Base-by-base conservation (phyloP, 2,888 invertebrate species). In the Biston stratarius region DNA sequence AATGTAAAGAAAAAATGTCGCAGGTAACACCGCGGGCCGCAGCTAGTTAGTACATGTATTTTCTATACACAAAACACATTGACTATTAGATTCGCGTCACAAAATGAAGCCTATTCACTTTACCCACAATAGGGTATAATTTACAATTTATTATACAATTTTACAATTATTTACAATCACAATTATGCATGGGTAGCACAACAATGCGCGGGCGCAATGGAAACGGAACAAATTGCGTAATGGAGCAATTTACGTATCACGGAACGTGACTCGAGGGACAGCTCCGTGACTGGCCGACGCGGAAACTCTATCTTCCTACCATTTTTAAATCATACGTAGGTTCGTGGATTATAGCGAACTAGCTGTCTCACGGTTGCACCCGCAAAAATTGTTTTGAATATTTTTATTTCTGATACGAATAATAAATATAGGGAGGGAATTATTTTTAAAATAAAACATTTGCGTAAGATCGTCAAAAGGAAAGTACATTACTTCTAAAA, bases 171-270 rank as follows among this genome's bases (percentile, higher is more conserved):
- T 42, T 59, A 24, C 42, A 59, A 58, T 58, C 11, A 58, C 57
- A 57, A 59, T 59, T 59, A 51, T 40, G 11, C n/a, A 49, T 49
- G 48, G 38, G 48, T 59, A 59, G 34, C 40, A 49, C 36, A 36
- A 58, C 59, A 57, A 57, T 38, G 70, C 67, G 68, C 73, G 64
- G 74, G 78, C 60, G 63, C 73, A 71, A 79, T 82, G 73, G 80
- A 79, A 82, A 83, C 83, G 87, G 83, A 86, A 85, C 88, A 86
- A 89, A 91, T 89, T 89, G 88, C 83, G 81, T 85, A 85, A 89
- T 89, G 88, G 87, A 80, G 74, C 83, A 85, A 84, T 86, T 84
- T 86, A 83, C 85, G 79, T 87, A 83, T 88, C 88, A 89, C 79
- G 80, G 24, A 33, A 58, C 57, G 56, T 51, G 44, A 59, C 10